Conservation (phyloP, 2,113 vertebrate species). For the Pandion haliaetus region DNA sequence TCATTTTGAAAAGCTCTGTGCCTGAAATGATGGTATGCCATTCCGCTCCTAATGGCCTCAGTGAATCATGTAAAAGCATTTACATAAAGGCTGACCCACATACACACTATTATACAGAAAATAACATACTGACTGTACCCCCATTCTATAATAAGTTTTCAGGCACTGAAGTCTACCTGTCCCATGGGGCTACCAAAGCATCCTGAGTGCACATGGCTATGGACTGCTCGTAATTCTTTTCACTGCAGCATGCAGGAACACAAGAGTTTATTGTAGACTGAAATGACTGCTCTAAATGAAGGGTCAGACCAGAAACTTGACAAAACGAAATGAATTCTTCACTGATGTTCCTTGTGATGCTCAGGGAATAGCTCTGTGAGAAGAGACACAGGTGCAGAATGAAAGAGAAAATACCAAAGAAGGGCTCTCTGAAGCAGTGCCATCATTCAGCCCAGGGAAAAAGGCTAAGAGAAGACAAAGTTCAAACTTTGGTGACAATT, state of each 20-base stretch:
- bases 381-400: slow-evolving; percentile 44
- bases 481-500: neutral
- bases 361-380: slow-evolving; percentile 20
- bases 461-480: neutral
- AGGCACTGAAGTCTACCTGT: slow-evolving; percentile 25
- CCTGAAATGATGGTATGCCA: neutral
- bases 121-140: neutral
- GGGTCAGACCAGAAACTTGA: slow-evolving; percentile 33
- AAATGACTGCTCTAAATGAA: slow-evolving; percentile 43
- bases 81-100: neutral
- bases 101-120: neutral
- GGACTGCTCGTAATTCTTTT: slow-evolving; percentile 59
- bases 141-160: neutral
- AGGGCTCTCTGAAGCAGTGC: neutral
- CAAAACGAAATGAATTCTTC: slow-evolving; percentile 38
- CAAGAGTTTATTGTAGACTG: slow-evolving; percentile 39
- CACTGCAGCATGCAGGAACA: neutral
- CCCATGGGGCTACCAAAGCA: slow-evolving; percentile 26
- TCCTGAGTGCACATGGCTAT: slow-evolving; percentile 35
- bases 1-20: neutral
- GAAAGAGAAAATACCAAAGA: neutral
- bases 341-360: neutral
- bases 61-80: slow-evolving; percentile 43
- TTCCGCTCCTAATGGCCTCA: slow-evolving; percentile 12
- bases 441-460: neutral